Percentiles rank a stretch among this genome's conserved stretches.
Evolutionary conservation across 2,113 vertebrate species (phyloP).

Genomic region (Furnarius figulus): DNA sequence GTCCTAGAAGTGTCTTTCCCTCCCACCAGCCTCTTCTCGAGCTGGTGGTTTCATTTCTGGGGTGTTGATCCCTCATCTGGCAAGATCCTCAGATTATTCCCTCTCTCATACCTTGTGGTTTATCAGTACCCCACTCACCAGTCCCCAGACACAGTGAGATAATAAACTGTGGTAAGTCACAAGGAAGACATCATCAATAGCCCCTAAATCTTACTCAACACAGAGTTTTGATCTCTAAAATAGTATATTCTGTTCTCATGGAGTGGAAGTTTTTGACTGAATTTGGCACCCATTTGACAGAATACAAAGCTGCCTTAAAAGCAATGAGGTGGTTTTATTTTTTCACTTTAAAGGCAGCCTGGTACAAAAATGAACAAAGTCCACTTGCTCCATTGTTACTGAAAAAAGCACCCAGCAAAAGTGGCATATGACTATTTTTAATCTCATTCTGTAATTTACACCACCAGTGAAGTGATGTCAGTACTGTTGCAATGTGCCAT

Average conservation of each 20-base stretch:
- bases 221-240: background rate
- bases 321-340: background rate
- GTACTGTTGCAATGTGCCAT: slow-evolving; percentile 1
- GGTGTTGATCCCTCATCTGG: background rate
- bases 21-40: background rate
- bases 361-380: background rate
- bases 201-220: background rate
- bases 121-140: background rate
- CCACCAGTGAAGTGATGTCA: background rate
- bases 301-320: background rate
- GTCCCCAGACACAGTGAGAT: background rate
- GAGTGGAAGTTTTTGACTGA: background rate
- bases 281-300: background rate
- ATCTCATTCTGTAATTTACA: background rate
- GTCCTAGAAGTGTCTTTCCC: background rate
- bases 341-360: background rate
- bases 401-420: background rate
- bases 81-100: background rate
- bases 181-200: background rate
- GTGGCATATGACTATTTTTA: background rate
- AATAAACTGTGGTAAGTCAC: background rate
- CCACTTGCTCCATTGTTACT: background rate
- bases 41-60: slow-evolving; percentile 9
- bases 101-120: background rate
- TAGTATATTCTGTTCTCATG: background rate